Evolutionary conservation across 2,888 invertebrate species (phyloP), one percentile per base, ranked within the genome.

Genomic region (Iselma pallidipennis): DNA sequence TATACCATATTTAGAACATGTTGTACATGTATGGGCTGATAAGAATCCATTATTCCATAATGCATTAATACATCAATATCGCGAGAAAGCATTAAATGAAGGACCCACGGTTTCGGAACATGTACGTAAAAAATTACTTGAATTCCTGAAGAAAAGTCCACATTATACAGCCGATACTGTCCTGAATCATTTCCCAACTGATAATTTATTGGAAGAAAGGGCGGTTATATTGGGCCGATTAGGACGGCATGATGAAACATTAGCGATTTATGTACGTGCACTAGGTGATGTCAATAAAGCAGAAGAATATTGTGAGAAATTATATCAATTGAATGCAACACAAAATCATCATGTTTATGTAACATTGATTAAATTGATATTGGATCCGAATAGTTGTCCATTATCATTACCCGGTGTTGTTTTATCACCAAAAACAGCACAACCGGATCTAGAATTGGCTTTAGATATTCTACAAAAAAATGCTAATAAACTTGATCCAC

Each of bases 1-100:
- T 0, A 93, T 97, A 74, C 92, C 94, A 0, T 99, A 98, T 79
- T 82, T 98, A 84, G 98, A 98, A 78, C 97, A 99, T 78, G 89
- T 98, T 0, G 93, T 99, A 26, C 87, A 91, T 66, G 87, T 88
- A 2, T 98, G 98, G 96, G 87, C 89, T 65, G 98, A 99, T 70
- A 86, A 85, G 0, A 92, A 91, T 76, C 86, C 93, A 0, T 78
- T 91, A 51, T 94, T 96, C 74, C 98, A 99, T 80, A 96, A 98
- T 78, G 91, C 92, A 2, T 83, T 99, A 53, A 89, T 96, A 3
- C 92, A 92, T 76, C 92, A 94, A 79, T 96, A 98, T 74, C 88
- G 92, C 66, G 94, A 95, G 71, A 91, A 91, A 72, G 85, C 76
- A 9, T 54, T 74, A 0, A 81, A 80, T 5, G 83, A 84, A 57